A percentile compares a stretch with the other conserved stretches of the same genome.
These are phyloP conservation scores for Lanistes nyassanus DNA, from an alignment of 1,140 invertebrate species.

Conservation along the genomic window DNA sequence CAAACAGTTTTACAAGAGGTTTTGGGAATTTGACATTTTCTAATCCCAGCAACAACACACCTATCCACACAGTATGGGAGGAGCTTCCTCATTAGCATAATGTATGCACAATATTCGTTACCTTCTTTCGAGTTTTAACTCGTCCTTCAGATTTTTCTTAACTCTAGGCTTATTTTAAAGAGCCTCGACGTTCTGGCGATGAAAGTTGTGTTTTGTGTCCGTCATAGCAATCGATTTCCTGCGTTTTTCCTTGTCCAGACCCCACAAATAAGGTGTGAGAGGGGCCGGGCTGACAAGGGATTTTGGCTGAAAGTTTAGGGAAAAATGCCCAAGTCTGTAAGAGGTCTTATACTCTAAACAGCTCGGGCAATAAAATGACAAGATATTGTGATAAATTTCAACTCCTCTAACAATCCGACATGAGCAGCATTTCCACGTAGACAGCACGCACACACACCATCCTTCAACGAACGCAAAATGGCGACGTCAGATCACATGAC, in stretches of 20 bases:
- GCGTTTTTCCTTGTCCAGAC: constrained; percentile 24
- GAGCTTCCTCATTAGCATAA: constrained; percentile 30
- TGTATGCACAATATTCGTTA: constrained; percentile 32
- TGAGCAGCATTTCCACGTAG: constrained; percentile 23
- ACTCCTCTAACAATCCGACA: constrained; percentile 23
- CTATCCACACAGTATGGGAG: constrained; percentile 1
- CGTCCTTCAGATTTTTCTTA: constrained; percentile 23
- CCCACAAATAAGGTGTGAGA: constrained; percentile 22
- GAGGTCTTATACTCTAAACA: constrained; percentile 25
- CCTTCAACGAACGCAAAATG: constrained; percentile 31
- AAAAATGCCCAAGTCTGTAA: constrained; percentile 16
- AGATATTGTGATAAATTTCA: constrained; percentile 16
- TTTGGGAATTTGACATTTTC: background rate
- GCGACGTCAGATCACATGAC: constrained; percentile 28
- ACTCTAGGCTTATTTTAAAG: constrained; percentile 19
- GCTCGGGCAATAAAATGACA: constrained; percentile 22
- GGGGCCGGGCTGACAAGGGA: constrained; percentile 25
- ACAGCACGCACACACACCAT: constrained; percentile 28
- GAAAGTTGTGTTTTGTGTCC: constrained; percentile 23
- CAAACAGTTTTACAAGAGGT: background rate
- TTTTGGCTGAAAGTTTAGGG: constrained; percentile 23
- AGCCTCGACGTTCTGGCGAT: constrained; percentile 27
- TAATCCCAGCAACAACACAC: constrained; percentile 5
- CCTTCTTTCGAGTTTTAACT: constrained; percentile 31
- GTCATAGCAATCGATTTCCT: constrained; percentile 21